Base-by-base conservation (phyloP, 2,888 invertebrate genomes). In the Pandemis cinnamomeana region DNA sequence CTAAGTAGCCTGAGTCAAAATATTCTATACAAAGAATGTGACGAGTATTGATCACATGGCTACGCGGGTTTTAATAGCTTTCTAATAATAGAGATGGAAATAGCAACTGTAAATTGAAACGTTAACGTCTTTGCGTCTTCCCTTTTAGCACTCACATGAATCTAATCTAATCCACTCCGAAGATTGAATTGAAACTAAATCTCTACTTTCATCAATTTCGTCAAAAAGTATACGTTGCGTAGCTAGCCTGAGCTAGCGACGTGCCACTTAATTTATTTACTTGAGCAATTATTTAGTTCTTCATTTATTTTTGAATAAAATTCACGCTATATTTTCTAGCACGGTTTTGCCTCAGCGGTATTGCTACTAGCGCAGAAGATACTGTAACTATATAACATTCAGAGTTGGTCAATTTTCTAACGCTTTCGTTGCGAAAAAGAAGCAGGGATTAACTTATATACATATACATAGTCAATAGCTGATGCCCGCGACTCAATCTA, bases 151-250 rank as follows among this genome's bases (percentile, higher is more conserved):
- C 10, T 58, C 27, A 27, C 58, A 27, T 58, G 27, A 58, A 20
- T 27, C 27, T 58, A 27, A 58, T 58, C 11, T 20, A 58, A 58
- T 11, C 27, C 27, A 58, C 27, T 27, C 58, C 11, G n/a, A 20
- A 20, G 27, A 58, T 58, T 58, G 58, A 10, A 58, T 58, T 58
- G 58, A 20, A 58, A 58, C 27, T 11, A 58, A 58, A 27, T 58
- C 58, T 20, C 58, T 27, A 27, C 58, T 58, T 58, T 58, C 58
- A 27, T 27, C 11, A 58, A 27, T 27, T 8, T 20, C 58, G 11
- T 27, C 11, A 27, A 5, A 7, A 15, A 55, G 55, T 55, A 55
- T 58, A n/a, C 58, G 1, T 58, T 58, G 10, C 11, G 8, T 0
- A 55, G 55, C 55, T 55, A 20, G 20, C 20, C 15, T 55, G 15